Evolutionary conservation across 2,888 invertebrate species (phyloP).

Genomic region (Ptilodon capucinus): DNA sequence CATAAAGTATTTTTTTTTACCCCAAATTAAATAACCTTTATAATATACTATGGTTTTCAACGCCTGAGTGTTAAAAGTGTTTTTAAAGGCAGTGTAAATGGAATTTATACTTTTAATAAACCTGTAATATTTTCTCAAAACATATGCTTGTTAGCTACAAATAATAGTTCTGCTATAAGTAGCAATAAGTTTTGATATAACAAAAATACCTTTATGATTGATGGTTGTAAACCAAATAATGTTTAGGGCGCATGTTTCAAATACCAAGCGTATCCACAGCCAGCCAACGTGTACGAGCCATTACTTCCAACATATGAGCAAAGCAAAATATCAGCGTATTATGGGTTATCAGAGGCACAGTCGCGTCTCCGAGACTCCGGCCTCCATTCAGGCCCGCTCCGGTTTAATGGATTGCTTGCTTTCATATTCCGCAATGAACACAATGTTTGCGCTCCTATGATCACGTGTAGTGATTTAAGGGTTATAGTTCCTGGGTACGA

Average conservation of each 20-base stretch:
- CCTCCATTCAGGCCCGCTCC: slow-evolving; percentile 67
- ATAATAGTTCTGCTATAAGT: too few species aligned
- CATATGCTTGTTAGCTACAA: too few species aligned
- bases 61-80: too few species aligned
- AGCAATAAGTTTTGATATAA: too few species aligned
- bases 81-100: too few species aligned
- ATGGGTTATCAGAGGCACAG: slow-evolving; percentile 78
- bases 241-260: not conserved
- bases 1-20: too few species aligned
- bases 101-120: too few species aligned
- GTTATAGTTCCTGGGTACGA: slow-evolving; percentile 42
- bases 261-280: slow-evolving; percentile 44
- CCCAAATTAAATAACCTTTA: too few species aligned
- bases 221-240: too few species aligned
- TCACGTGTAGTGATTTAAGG: slow-evolving; percentile 68
- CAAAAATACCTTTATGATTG: too few species aligned
- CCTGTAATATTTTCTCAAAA: too few species aligned
- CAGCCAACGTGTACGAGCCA: slow-evolving; percentile 62
- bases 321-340: slow-evolving; percentile 82
- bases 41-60: too few species aligned
- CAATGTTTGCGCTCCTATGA: slow-evolving; percentile 73
- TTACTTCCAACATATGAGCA: slow-evolving; percentile 83
- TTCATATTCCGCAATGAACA: slow-evolving; percentile 74
- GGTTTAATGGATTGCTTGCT: slow-evolving; percentile 80
- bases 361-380: slow-evolving; percentile 67